phyloP scores from a whole-genome alignment of 2,888 invertebrate genomes.

The Charanyca ferruginea region DNA sequence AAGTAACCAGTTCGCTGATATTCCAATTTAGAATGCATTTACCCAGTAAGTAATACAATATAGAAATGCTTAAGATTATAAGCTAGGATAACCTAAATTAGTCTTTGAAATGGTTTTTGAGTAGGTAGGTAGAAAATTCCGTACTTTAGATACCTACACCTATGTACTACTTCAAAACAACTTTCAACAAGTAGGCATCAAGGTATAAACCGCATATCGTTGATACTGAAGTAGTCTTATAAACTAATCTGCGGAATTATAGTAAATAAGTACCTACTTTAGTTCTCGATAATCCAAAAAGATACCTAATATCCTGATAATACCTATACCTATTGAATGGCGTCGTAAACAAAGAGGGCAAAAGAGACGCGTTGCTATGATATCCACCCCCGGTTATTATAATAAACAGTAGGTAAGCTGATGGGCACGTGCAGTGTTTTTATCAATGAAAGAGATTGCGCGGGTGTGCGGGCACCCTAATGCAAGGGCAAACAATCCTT shows the following conservation, averaged over 20 bases:
- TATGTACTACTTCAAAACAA: conserved; percentile 29
- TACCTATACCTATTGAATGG: conserved; percentile 20
- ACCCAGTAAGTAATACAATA: conserved; percentile 11
- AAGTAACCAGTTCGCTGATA: conserved; percentile 12
- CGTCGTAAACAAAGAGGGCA: conserved; percentile 45
- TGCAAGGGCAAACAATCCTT: conserved; percentile 81
- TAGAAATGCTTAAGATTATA: conserved; percentile 47
- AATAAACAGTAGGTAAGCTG: conserved; percentile 86
- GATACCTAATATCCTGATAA: conserved; percentile 20
- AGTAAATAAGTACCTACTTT: conserved; percentile 28
- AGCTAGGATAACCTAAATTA: conserved; percentile 37
- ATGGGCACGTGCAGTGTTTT: conserved; percentile 88
- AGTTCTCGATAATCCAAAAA: conserved; percentile 40
- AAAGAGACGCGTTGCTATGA: conserved; percentile 43
- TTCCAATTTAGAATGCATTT: conserved; percentile 38
- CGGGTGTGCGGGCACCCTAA: conserved; percentile 74
- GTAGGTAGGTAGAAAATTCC: not conserved
- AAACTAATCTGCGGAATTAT: conserved; percentile 40
- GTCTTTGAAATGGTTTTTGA: conserved; percentile 30
- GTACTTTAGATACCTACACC: not conserved
- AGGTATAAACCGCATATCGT: conserved; percentile 40
- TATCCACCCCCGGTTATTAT: conserved; percentile 74
- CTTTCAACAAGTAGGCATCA: conserved; percentile 17
- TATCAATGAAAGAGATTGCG: conserved; percentile 78
- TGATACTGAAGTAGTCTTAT: conserved; percentile 41